Conservation (phyloP, 2,888 invertebrate species). For the Spatulosminthurus flaviceps region DNA sequence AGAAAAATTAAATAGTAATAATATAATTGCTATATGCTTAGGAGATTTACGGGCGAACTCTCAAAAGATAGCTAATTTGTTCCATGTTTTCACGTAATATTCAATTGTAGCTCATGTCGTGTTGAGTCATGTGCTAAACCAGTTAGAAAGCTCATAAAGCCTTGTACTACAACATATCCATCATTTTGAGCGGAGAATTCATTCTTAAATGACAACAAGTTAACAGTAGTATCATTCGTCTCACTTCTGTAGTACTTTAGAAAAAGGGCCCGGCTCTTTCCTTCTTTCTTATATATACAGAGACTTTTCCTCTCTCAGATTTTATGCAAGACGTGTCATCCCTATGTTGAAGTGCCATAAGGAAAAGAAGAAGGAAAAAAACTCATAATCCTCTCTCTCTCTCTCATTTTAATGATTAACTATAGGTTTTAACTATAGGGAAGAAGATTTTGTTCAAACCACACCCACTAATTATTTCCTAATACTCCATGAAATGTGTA, state of each 20-base stretch:
- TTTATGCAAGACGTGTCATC: constrained; percentile 12
- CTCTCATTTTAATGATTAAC: constrained; percentile 12
- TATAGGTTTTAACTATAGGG: too few species aligned
- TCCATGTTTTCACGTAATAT: constrained; percentile 1
- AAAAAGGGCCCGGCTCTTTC: too few species aligned
- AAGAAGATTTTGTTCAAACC: constrained; percentile 18
- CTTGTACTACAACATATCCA: neutral
- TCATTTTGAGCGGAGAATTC: neutral
- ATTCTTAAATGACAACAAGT: neutral
- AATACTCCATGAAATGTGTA: constrained; percentile 41
- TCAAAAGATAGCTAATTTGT: neutral
- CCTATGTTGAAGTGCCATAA: too few species aligned
- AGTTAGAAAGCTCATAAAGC: constrained; percentile 24
- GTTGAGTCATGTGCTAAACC: constrained; percentile 11
- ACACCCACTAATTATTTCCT: constrained; percentile 45
- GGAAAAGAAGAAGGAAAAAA: constrained; percentile 9
- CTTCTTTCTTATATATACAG: too few species aligned
- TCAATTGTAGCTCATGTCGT: neutral
- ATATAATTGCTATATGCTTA: neutral
- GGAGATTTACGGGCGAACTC: constrained; percentile 1
- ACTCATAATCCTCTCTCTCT: too few species aligned
- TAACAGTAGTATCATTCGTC: neutral
- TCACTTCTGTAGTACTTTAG: neutral
- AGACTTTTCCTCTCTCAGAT: neutral
- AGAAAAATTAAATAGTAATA: constrained; percentile 18